Evolutionary conservation across 2,888 invertebrate genomes (phyloP).

Genomic region (Girardia tigrina): DNA sequence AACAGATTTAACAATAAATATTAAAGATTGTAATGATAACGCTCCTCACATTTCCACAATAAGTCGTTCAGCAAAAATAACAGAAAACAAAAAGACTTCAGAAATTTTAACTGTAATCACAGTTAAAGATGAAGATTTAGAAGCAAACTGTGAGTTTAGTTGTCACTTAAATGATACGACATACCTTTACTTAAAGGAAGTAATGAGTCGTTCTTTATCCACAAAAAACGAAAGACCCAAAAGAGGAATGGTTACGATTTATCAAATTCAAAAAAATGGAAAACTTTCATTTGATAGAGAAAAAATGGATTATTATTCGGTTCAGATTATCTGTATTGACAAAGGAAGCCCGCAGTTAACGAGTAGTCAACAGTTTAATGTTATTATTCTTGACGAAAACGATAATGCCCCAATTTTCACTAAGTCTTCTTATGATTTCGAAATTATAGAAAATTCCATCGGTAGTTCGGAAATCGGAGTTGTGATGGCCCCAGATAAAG

Average conservation of each 20-base stretch:
- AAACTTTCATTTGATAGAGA: background rate
- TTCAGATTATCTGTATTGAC: background rate
- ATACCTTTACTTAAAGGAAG: background rate
- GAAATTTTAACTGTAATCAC: background rate
- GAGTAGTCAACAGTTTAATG: constrained; percentile 9
- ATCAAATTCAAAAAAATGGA: background rate
- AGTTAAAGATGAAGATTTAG: background rate
- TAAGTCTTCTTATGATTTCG: background rate
- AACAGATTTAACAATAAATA: background rate
- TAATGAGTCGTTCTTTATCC: background rate
- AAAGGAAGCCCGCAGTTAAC: background rate
- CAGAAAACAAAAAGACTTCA: background rate
- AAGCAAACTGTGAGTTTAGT: background rate
- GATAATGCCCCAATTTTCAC: constrained; percentile 10
- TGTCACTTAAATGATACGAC: background rate
- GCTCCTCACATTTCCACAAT: background rate
- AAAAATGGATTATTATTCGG: background rate
- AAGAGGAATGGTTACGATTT: background rate
- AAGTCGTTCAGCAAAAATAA: background rate
- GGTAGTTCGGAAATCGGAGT: background rate
- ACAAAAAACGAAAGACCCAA: background rate
- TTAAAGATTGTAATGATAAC: constrained; percentile 24
- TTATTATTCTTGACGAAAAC: constrained; percentile 8
- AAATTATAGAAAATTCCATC: background rate
- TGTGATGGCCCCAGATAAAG: background rate